Conservation (phyloP, 2,888 invertebrate species). For the Thecocarcelia acutangulata region DNA sequence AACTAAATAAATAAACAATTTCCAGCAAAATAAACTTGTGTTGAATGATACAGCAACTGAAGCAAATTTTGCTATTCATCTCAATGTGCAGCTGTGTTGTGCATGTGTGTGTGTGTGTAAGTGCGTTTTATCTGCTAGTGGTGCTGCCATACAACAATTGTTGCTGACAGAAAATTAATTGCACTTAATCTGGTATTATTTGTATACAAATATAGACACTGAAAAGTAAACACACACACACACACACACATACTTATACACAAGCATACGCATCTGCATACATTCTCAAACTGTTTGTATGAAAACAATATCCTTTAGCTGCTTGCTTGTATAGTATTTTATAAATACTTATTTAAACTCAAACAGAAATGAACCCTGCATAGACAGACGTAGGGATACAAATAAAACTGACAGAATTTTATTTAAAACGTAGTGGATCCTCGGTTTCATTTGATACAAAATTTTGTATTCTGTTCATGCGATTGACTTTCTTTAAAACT, state of each 20-base stretch:
- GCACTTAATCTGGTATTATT: conserved; percentile 73
- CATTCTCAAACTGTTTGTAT: background rate
- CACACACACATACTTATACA: too few species aligned
- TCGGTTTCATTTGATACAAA: too few species aligned
- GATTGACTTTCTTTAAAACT: background rate
- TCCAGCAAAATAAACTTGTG: conserved; percentile 20
- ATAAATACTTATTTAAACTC: conserved; percentile 38
- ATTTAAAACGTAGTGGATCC: background rate
- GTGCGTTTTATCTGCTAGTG: conserved; percentile 59
- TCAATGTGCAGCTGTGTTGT: background rate
- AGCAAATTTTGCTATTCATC: background rate
- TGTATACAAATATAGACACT: conserved; percentile 54
- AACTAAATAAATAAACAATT: conserved; percentile 46
- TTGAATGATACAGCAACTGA: conserved; percentile 8
- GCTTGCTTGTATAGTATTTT: background rate
- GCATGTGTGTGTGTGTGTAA: conserved; percentile 13
- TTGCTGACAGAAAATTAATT: conserved; percentile 76
- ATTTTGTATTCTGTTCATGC: conserved; percentile 24
- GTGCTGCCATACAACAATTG: conserved; percentile 70
- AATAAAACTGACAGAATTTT: conserved; percentile 26
- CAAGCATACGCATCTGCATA: background rate
- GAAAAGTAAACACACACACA: conserved; percentile 25
- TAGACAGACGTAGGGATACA: background rate
- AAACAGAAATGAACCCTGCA: background rate
- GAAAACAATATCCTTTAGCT: conserved; percentile 4